Evolutionary conservation across 2,113 vertebrate genomes (phyloP).

Genomic region (Coptodon bakossiorum): DNA sequence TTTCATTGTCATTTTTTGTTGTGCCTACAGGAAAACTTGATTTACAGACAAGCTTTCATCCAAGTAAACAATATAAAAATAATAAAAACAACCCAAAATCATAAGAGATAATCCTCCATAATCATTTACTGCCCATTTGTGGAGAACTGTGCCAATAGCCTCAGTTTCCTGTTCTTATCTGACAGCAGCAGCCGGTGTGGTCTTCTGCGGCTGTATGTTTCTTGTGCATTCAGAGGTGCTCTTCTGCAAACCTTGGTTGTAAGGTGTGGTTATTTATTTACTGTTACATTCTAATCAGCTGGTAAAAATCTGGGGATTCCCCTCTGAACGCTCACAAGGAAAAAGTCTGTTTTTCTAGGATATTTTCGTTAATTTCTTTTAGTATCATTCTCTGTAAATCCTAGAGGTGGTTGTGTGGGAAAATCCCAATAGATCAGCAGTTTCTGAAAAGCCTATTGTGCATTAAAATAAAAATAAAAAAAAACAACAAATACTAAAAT

Average conservation of each 20-base stretch:
- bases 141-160: not conserved
- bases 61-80: not conserved
- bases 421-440: not conserved
- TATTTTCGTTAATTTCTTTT: not conserved
- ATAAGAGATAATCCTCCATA: not conserved
- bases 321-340: not conserved
- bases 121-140: not conserved
- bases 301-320: not conserved
- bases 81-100: not conserved
- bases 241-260: not conserved
- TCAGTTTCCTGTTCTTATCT: not conserved
- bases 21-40: not conserved
- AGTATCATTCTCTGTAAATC: not conserved
- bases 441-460: not conserved
- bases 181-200: not conserved
- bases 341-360: not conserved
- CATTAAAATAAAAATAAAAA: not conserved
- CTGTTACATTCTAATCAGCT: not conserved
- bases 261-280: not conserved
- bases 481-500: not conserved
- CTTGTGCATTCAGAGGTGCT: not conserved
- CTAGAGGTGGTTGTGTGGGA: rapidly evolving
- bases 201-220: not conserved
- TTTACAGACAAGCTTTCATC: not conserved
- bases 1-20: not conserved